Evolutionary conservation across 2,797 vertebrate genomes (phyloP).

Genomic region (Gallinago stenura): DNA sequence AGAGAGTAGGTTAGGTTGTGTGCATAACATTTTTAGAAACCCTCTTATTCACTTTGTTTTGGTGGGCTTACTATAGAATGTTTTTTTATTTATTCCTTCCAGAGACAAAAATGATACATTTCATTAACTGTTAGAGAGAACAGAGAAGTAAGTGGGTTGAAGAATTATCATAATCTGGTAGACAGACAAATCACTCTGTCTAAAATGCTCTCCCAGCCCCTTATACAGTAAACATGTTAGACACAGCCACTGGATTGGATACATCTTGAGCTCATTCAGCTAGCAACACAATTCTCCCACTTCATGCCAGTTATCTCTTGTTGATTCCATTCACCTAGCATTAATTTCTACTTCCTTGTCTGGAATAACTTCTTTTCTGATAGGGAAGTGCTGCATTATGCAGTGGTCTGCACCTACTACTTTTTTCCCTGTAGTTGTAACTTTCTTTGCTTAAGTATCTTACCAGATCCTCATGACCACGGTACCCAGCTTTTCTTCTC

Average conservation of each 20-base stretch:
- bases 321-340: slow-evolving; percentile 24
- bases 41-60: not conserved
- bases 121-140: slow-evolving; percentile 18
- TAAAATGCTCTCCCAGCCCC: slow-evolving; percentile 6
- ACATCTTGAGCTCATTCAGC: slow-evolving; percentile 18
- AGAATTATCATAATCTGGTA: slow-evolving; percentile 66
- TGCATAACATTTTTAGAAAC: not conserved
- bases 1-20: not conserved
- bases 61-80: not conserved
- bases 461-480: slow-evolving; percentile 27
- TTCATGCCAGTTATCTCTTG: not conserved
- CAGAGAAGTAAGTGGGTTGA: slow-evolving; percentile 17
- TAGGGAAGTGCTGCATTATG: not conserved
- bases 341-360: not conserved
- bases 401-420: not conserved
- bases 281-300: slow-evolving; percentile 29
- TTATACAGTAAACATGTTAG: slow-evolving; percentile 41
- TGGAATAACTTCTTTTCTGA: not conserved
- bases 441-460: not conserved
- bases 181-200: slow-evolving; percentile 61
- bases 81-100: slow-evolving; percentile 25
- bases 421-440: not conserved
- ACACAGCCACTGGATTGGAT: slow-evolving; percentile 9
- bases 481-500: not conserved
- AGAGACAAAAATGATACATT: not conserved